Base-by-base conservation (phyloP, 2,113 vertebrate species). In the Mirza zaza region DNA sequence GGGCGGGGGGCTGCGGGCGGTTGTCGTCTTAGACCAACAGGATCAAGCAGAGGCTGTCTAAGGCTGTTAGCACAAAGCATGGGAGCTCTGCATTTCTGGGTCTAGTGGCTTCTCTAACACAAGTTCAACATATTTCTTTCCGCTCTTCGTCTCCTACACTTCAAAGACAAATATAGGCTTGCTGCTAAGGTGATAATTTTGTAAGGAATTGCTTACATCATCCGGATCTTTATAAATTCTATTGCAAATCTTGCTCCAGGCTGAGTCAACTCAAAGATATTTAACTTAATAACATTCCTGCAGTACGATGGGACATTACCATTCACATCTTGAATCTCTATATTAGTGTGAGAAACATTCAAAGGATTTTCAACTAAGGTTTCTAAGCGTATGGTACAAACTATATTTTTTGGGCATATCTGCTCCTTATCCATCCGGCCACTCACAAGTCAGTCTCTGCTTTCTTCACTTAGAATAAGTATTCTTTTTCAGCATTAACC, bases 351-450 rank as follows among this genome's bases (percentile, higher is more conserved):
- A 86, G 98, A 98, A 55, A 99, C 42, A 95, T 98, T 98, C 98
- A 99, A 98, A 29, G 98, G 98, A 84, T 99, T 99, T 96, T 99
- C 99, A 52, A 99, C 89, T 70, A 99, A 39, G 11, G 98, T 93
- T 96, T 99, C 98, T 86, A 99, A 98, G 25, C 95, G 79, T 61
- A 99, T 79, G 5, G 98, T 97, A 95, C 98, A 99, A 0, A 94
- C 57, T 67, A 95, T 93, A 68, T 90, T 98, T 73, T 97, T 92
- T 45, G 98, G 98, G 48, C 98, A 99, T 77, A 99, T 89, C 57
- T 96, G 97, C 70, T 99, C 98, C n/a, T 98, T 97, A 97, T 99
- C 99, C 55, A 99, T 98, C 63, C 96, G 98, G 91, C 98, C 97
- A 91, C 93, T 98, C 39, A 99, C 98, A n/a, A 99, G 97, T 83